Conservation (phyloP, 1,140 invertebrate genomes). For the Drosophila cardini region DNA sequence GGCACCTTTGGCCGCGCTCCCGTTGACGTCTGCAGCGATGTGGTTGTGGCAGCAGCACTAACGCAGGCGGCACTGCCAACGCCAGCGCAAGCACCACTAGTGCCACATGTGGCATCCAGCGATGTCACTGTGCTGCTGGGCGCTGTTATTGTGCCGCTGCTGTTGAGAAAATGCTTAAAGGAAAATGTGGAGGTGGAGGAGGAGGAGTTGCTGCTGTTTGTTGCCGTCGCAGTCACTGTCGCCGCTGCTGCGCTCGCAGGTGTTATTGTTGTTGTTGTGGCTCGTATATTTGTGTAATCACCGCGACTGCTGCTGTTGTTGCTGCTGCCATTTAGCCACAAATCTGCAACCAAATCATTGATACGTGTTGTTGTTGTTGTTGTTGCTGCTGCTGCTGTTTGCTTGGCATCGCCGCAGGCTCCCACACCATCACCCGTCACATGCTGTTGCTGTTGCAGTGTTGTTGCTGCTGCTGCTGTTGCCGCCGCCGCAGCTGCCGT, state of each 20-base stretch:
- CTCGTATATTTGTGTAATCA: constrained; percentile 62
- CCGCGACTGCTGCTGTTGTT: constrained; percentile 32
- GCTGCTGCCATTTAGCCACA: constrained; percentile 57
- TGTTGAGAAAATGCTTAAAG: constrained; percentile 90
- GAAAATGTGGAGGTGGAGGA: constrained; percentile 86
- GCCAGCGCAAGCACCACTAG: constrained; percentile 28
- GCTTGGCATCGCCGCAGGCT: constrained; percentile 41
- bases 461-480: constrained; percentile 43
- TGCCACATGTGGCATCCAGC: constrained; percentile 48
- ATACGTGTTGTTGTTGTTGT: constrained; percentile 21
- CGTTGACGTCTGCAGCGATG: constrained; percentile 70
- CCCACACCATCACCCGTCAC: constrained; percentile 38
- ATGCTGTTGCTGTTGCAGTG: constrained; percentile 39
- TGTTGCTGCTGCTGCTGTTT: constrained; percentile 12
- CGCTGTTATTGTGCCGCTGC: constrained; percentile 71
- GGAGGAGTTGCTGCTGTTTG: not conserved
- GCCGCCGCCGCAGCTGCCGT: constrained; percentile 39
- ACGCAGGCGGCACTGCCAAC: constrained; percentile 4
- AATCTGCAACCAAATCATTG: constrained; percentile 75
- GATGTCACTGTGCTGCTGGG: constrained; percentile 79
- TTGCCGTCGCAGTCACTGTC: constrained; percentile 12
- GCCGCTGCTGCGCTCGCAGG: constrained; percentile 12
- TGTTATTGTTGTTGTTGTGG: constrained; percentile 22
- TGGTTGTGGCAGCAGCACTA: not conserved
- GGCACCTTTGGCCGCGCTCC: constrained; percentile 83